phyloP scores from a whole-genome alignment of 2,113 vertebrate genomes.

The Bungarus multicinctus region DNA sequence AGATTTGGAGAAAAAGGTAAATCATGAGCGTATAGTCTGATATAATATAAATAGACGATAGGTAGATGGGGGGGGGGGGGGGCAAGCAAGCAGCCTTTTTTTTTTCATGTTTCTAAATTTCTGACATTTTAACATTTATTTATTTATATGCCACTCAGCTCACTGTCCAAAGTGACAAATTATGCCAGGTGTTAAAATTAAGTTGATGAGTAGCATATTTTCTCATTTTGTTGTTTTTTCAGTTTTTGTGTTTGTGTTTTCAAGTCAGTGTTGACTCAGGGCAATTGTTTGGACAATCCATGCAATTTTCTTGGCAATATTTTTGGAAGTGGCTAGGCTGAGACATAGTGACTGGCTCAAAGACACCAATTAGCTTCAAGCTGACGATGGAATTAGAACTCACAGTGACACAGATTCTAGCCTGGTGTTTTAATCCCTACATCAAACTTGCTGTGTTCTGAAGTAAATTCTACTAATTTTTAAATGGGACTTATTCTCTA shows the following conservation, averaged over 20 bases:
- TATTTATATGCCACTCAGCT: not conserved
- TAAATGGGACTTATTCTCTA: not conserved
- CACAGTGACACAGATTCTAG: not conserved
- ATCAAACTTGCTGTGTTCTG: not conserved
- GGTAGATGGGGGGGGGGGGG: not conserved
- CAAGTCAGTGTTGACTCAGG: not conserved
- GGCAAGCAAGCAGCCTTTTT: too few species aligned
- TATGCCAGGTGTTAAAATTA: not conserved
- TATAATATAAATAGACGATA: not conserved
- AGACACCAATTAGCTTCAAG: not conserved
- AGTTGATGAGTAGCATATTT: not conserved
- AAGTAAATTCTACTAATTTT: not conserved
- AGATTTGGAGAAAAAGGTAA: not conserved
- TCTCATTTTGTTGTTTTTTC: not conserved
- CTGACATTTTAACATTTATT: not conserved
- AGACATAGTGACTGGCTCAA: not conserved
- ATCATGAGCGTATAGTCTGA: not conserved
- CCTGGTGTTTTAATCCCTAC: not conserved
- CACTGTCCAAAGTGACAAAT: not conserved
- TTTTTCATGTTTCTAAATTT: not conserved
- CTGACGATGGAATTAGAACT: not conserved
- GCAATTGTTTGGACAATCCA: not conserved
- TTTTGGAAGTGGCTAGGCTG: not conserved
- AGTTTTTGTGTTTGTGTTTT: not conserved
- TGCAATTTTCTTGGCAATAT: not conserved